Percentiles rank a stretch among this genome's conserved stretches.
phyloP scores from a whole-genome alignment of 2,888 invertebrate genomes.

The Ephialtes manifestator region DNA sequence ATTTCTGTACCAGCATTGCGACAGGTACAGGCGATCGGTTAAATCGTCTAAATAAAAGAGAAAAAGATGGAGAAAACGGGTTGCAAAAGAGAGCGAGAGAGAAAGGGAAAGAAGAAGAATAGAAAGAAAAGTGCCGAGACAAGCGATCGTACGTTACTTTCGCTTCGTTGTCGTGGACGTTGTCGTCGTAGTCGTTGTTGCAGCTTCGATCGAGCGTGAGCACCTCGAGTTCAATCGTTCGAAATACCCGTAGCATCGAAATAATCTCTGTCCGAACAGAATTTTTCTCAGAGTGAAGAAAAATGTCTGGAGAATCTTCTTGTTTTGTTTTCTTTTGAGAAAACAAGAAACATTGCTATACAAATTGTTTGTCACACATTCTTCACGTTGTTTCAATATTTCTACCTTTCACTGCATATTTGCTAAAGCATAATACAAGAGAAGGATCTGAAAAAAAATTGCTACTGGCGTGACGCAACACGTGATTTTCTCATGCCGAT shows the following conservation, averaged over 20 bases:
- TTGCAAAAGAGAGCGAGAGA: slow-evolving; percentile 1
- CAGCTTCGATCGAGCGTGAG: slow-evolving; percentile 59
- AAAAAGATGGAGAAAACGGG: slow-evolving; percentile 22
- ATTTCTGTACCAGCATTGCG: slow-evolving; percentile 49
- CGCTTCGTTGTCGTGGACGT: slow-evolving; percentile 13
- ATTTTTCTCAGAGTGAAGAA: slow-evolving; percentile 33
- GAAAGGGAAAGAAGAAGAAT: slow-evolving; percentile 31
- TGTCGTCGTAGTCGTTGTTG: background rate
- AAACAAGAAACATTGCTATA: slow-evolving; percentile 48
- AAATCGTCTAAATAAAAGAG: slow-evolving; percentile 65
- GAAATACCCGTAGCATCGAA: slow-evolving; percentile 56
- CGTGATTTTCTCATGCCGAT: no score
- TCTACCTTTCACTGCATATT: slow-evolving; percentile 16
- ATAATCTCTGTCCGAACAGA: slow-evolving; percentile 48
- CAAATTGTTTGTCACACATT: slow-evolving; percentile 22
- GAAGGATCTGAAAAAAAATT: no score
- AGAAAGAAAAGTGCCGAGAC: slow-evolving; percentile 49
- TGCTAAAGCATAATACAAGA: no score
- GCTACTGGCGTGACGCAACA: no score
- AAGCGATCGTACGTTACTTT: slow-evolving; percentile 33
- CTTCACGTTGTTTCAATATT: slow-evolving; percentile 1
- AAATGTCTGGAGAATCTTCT: background rate
- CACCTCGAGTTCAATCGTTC: slow-evolving; percentile 64
- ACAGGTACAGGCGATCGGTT: slow-evolving; percentile 56
- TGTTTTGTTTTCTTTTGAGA: slow-evolving; percentile 31